Conservation (phyloP, 2,113 vertebrate species). For the Rhinoderma darwinii region DNA sequence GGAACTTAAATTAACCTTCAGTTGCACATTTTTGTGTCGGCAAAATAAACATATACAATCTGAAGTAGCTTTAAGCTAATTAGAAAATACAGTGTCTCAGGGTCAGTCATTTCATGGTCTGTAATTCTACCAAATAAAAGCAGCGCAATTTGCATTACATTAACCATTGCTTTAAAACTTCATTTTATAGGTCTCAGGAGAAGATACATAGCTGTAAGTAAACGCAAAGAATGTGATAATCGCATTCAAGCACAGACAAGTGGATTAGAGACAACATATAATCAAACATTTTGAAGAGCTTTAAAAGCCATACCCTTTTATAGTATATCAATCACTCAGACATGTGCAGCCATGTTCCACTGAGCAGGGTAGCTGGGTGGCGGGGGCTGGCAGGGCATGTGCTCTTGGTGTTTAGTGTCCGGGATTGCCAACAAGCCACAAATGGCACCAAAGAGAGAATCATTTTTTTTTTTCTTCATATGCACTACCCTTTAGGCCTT, state of each 20-base stretch:
- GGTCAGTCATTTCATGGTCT: conserved; percentile 36
- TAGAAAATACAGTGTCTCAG: conserved; percentile 34
- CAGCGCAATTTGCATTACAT: conserved; percentile 21
- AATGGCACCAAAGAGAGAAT: too few relatives aligned
- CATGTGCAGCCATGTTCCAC: not conserved
- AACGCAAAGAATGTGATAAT: not conserved
- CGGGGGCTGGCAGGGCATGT: not conserved
- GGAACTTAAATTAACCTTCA: conserved; percentile 31
- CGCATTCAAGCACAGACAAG: not conserved
- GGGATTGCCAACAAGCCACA: too few relatives aligned
- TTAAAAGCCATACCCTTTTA: not conserved
- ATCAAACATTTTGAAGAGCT: not conserved
- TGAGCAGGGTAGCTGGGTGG: not conserved
- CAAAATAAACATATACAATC: not conserved
- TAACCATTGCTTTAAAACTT: conserved; percentile 21
- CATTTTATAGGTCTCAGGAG: not conserved
- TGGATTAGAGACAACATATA: not conserved
- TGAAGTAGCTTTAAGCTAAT: conserved; percentile 14
- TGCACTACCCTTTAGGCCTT: too few relatives aligned
- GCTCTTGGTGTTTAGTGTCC: too few relatives aligned
- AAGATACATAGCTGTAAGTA: conserved; percentile 24
- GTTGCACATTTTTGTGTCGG: not conserved
- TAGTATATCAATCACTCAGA: not conserved
- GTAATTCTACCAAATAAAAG: conserved; percentile 31
- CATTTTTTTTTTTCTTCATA: too few relatives aligned